Percentiles rank a stretch among this genome's conserved stretches.
These are phyloP conservation scores for Nesidiocoris tenuis DNA, from an alignment of 2,888 invertebrate species.

Conservation along the genomic window DNA sequence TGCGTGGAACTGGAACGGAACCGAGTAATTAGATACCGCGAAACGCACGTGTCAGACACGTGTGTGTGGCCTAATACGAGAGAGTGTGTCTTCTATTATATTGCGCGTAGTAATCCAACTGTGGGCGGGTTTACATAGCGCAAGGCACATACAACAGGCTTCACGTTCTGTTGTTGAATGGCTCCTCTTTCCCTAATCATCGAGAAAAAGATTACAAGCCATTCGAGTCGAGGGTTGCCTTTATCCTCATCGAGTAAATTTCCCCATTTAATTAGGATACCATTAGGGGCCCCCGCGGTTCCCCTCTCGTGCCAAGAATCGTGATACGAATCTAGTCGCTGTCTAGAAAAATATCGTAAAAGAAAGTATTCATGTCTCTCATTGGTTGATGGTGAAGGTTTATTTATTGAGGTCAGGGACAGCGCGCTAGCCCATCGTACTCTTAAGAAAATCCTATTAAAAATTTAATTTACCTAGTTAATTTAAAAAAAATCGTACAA, in stretches of 20 bases:
- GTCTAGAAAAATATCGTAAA: no score
- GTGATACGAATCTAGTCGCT: no score
- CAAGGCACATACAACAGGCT: constrained; percentile 27
- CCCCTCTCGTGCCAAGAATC: no score
- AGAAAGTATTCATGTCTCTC: no score
- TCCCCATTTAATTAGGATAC: not conserved
- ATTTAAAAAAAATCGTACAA: no score
- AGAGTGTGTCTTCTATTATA: constrained; percentile 13
- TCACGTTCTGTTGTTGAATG: constrained; percentile 33
- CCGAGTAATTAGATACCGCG: constrained; percentile 35
- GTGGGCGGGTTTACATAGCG: not conserved
- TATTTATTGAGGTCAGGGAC: no score
- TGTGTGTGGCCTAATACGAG: constrained; percentile 12
- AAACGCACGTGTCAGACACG: constrained; percentile 32
- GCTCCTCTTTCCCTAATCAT: constrained; percentile 31
- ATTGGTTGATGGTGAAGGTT: no score
- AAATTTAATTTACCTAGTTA: no score
- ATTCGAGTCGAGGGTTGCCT: not conserved
- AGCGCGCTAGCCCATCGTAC: no score
- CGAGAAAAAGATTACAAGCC: constrained; percentile 32
- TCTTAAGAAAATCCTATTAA: no score
- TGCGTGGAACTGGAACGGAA: not conserved
- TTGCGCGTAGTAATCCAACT: constrained; percentile 20
- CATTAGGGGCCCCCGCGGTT: no score
- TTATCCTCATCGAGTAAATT: not conserved